phyloP scores from a whole-genome alignment of 2,888 invertebrate species.

The Gastrophysa polygoni region DNA sequence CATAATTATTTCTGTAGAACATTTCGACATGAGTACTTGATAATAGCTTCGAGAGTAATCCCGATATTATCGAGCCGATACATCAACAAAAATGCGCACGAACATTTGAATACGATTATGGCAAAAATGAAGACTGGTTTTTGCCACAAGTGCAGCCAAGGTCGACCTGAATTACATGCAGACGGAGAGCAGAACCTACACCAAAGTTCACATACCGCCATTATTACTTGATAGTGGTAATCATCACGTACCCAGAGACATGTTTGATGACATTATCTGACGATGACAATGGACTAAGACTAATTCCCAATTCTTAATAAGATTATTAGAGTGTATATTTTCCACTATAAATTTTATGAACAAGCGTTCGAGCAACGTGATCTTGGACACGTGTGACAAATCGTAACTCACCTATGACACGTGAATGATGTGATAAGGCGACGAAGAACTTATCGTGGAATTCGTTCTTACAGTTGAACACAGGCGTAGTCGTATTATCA shows the following conservation, averaged over 20 bases:
- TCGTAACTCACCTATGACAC: constrained; percentile 20
- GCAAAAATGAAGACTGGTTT: constrained; percentile 44
- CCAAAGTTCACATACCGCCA: constrained; percentile 18
- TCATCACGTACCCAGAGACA: constrained; percentile 2
- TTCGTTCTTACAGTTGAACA: constrained; percentile 16
- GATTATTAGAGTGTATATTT: constrained; percentile 27
- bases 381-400: constrained; percentile 36
- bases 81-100: constrained; percentile 22
- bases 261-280: neutral
- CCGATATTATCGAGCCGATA: neutral
- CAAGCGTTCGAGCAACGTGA: constrained; percentile 38
- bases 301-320: constrained; percentile 16
- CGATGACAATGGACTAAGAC: neutral
- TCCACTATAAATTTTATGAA: constrained; percentile 16
- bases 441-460: constrained; percentile 22
- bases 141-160: constrained; percentile 45
- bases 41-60: neutral
- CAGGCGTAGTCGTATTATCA: constrained; percentile 22
- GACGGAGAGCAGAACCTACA: constrained; percentile 13
- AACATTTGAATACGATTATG: constrained; percentile 34
- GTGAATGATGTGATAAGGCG: constrained; percentile 18
- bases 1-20: neutral
- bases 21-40: neutral
- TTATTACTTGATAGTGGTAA: neutral
- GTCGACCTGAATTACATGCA: constrained; percentile 43